Evolutionary conservation across 2,113 vertebrate species (phyloP).

Genomic region (Hypomesus transpacificus): DNA sequence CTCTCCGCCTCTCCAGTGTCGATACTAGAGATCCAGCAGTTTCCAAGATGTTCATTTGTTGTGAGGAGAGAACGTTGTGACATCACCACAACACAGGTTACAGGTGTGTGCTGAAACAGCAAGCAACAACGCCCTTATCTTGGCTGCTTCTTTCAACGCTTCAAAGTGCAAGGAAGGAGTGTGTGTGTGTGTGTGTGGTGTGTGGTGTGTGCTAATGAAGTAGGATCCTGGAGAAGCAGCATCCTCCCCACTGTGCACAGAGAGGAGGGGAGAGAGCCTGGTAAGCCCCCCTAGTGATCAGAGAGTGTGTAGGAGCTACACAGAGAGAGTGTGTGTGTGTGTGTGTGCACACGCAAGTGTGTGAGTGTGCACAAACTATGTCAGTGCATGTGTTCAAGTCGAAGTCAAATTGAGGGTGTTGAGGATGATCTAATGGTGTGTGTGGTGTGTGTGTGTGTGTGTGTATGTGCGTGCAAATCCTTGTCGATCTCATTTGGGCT

Average conservation of each 20-base stretch:
- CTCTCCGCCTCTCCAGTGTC: background rate
- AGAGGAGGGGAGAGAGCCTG: background rate
- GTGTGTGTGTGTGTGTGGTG: conserved; percentile 1
- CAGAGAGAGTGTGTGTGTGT: background rate
- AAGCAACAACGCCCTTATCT: background rate
- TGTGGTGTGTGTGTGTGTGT: background rate
- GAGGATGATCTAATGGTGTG: no score
- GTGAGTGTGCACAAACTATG: background rate
- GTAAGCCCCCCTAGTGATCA: conserved; percentile 12
- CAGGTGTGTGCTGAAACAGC: conserved; percentile 5
- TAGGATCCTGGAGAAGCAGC: conserved; percentile 10
- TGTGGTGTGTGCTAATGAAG: conserved; percentile 23
- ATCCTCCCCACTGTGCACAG: conserved; percentile 12
- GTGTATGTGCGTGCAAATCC: background rate
- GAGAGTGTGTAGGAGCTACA: conserved; percentile 5
- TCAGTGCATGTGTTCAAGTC: background rate
- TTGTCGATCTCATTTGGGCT: conserved; percentile 15
- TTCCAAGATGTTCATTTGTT: no score
- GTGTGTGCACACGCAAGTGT: background rate
- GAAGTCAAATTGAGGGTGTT: no score
- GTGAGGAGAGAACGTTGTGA: no score
- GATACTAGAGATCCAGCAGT: no score
- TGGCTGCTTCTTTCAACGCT: background rate
- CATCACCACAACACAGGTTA: no score
- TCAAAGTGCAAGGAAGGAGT: conserved; percentile 4